phyloP scores from a whole-genome alignment of 1,140 invertebrate genomes.

The Maconellicoccus hirsutus region DNA sequence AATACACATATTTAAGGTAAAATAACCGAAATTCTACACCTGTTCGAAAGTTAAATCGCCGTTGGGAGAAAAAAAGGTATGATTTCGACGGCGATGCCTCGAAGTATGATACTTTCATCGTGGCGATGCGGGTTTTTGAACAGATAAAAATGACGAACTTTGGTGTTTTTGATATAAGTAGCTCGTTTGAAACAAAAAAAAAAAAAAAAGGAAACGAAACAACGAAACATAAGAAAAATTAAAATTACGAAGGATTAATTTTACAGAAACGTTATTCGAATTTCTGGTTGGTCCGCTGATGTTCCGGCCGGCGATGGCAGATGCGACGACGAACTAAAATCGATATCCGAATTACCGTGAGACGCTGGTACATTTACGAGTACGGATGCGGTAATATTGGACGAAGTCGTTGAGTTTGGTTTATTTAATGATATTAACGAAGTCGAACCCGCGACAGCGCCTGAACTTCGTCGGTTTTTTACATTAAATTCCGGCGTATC shows the following conservation, averaged over 20 bases:
- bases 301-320: constrained; percentile 30
- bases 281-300: constrained; percentile 31
- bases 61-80: too few relatives aligned
- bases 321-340: constrained; percentile 31
- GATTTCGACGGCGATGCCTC: too few relatives aligned
- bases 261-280: constrained; percentile 34
- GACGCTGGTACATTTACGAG: constrained; percentile 34
- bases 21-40: not conserved
- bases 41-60: too few relatives aligned
- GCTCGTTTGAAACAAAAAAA: not conserved
- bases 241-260: not conserved
- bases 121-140: too few relatives aligned
- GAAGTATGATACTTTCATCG: too few relatives aligned
- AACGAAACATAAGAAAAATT: not conserved
- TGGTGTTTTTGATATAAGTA: not conserved
- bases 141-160: not conserved
- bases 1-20: not conserved
- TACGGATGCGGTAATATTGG: constrained; percentile 34
- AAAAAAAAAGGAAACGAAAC: not conserved
- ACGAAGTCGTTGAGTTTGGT: constrained; percentile 34
- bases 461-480: not conserved
- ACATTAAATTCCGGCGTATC: constrained; percentile 25
- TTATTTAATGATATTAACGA: constrained; percentile 30
- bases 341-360: constrained; percentile 33
- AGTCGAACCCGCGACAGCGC: constrained; percentile 2